Evolutionary conservation across 2,888 invertebrate genomes (phyloP).

Genomic region (Papilio protenor): DNA sequence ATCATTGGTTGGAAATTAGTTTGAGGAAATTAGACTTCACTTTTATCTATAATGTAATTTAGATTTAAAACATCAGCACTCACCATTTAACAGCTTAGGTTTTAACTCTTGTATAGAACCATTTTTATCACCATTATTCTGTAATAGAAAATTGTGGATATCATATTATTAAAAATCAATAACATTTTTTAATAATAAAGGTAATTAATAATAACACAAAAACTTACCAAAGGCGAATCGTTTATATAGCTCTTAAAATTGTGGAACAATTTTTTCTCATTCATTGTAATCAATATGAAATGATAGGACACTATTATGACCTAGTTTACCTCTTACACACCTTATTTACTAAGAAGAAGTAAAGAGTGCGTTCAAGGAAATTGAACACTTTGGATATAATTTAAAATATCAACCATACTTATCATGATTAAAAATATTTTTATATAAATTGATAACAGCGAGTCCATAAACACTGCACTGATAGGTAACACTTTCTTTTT

Average conservation of each 20-base stretch:
- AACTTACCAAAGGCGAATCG: slow-evolving; percentile 71
- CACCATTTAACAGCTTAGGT: slow-evolving; percentile 82
- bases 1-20: no score
- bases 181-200: slow-evolving; percentile 16
- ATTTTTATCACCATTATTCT: slow-evolving; percentile 82
- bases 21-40: no score
- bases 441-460: slow-evolving; percentile 72
- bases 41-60: background rate
- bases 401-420: slow-evolving; percentile 50
- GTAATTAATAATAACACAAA: slow-evolving; percentile 15
- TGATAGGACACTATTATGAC: slow-evolving; percentile 61
- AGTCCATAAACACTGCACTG: slow-evolving; percentile 63
- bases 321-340: slow-evolving; percentile 62
- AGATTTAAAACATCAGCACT: slow-evolving; percentile 50
- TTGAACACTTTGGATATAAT: slow-evolving; percentile 60
- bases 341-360: slow-evolving; percentile 51
- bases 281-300: slow-evolving; percentile 73
- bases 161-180: background rate
- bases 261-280: slow-evolving; percentile 81
- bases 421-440: slow-evolving; percentile 44
- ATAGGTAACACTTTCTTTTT: slow-evolving; percentile 53
- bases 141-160: slow-evolving; percentile 47
- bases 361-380: slow-evolving; percentile 49
- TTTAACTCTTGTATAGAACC: slow-evolving; percentile 80
- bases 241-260: slow-evolving; percentile 85